phyloP scores from a whole-genome alignment of 2,888 invertebrate genomes.

The Epirrhoe tristata region DNA sequence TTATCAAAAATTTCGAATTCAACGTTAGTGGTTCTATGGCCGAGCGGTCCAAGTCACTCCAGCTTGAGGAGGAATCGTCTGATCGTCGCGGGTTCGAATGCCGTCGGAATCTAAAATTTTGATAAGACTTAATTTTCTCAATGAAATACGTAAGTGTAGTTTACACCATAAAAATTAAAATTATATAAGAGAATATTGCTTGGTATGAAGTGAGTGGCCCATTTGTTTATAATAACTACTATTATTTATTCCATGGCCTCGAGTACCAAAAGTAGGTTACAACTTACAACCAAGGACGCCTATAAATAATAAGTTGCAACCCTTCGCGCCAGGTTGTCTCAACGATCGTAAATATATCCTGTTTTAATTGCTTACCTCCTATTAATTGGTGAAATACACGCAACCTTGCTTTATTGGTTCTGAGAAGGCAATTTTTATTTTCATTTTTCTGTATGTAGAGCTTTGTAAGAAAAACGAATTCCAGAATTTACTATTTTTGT shows the following conservation, averaged over 20 bases:
- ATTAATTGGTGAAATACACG: conserved; percentile 75
- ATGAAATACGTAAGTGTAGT: no score
- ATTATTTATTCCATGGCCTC: conserved; percentile 7
- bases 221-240: neutral
- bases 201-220: neutral
- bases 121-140: no score
- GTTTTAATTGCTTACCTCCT: conserved; percentile 76
- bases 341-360: conserved; percentile 79
- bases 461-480: neutral
- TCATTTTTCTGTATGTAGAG: neutral
- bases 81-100: no score
- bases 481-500: neutral
- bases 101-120: no score
- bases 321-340: conserved; percentile 76
- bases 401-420: conserved; percentile 43
- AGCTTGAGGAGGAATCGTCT: no score
- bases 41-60: no score
- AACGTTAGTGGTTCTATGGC: no score
- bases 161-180: no score
- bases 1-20: no score
- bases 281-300: conserved; percentile 67
- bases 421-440: conserved; percentile 13
- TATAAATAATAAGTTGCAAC: conserved; percentile 67
- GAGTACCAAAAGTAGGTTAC: conserved; percentile 61
- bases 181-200: neutral